Evolutionary conservation across 1,140 invertebrate genomes (phyloP).

Genomic region (Nasonia giraulti): DNA sequence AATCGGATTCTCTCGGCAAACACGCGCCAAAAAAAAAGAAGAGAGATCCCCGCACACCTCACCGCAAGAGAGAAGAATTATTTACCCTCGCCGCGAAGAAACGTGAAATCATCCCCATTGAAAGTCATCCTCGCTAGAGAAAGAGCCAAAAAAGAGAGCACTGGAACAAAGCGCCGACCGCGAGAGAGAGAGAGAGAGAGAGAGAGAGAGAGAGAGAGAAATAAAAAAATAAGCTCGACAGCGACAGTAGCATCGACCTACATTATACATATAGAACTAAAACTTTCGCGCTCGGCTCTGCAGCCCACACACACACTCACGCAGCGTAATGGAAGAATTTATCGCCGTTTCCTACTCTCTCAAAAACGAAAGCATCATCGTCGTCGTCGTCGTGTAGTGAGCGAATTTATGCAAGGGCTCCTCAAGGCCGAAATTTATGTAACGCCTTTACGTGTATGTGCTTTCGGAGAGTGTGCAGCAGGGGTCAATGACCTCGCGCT

Average conservation of each 20-base stretch:
- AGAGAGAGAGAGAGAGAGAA: background rate
- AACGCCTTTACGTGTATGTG: slow-evolving; percentile 1
- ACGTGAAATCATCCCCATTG: background rate
- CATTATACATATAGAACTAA: background rate
- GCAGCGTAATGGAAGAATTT: slow-evolving; percentile 44
- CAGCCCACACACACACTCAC: background rate
- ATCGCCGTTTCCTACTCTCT: background rate
- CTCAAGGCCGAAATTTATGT: slow-evolving; percentile 45
- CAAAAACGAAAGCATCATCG: background rate
- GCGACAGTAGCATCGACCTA: background rate
- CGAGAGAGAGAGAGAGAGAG: background rate
- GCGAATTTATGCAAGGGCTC: slow-evolving; percentile 38
- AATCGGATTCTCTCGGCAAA: background rate
- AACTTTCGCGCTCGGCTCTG: background rate
- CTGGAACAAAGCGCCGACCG: background rate
- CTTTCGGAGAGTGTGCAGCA: background rate
- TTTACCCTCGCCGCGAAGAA: background rate
- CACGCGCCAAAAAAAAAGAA: too few species aligned
- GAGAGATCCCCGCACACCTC: background rate
- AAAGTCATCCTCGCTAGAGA: background rate
- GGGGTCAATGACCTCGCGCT: background rate
- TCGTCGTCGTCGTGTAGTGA: background rate
- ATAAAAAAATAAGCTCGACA: background rate
- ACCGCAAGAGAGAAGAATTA: background rate
- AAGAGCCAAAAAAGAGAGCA: background rate